phyloP scores from a whole-genome alignment of 2,888 invertebrate genomes.

The Spisula solida region DNA sequence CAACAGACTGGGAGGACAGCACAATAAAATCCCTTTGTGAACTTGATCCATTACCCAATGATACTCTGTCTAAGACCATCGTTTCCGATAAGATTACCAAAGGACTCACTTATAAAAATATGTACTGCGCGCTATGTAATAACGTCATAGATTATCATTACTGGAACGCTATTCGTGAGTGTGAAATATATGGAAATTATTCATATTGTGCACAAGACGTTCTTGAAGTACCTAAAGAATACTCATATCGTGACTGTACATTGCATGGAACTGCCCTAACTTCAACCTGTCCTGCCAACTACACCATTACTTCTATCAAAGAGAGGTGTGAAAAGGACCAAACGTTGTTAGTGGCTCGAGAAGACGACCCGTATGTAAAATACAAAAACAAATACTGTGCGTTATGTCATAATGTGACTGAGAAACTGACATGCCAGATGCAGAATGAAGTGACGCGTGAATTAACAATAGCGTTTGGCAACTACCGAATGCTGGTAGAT shows the following conservation, averaged over 20 bases:
- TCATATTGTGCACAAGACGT: neutral
- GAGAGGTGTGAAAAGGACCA: constrained; percentile 18
- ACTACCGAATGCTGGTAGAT: constrained; percentile 3
- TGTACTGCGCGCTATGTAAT: constrained; percentile 73
- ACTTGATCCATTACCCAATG: neutral
- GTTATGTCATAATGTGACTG: neutral
- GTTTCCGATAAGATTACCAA: neutral
- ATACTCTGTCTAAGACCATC: neutral
- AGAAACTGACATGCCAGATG: neutral
- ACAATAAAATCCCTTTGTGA: constrained; percentile 43
- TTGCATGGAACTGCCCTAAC: neutral
- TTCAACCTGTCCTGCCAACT: constrained; percentile 23
- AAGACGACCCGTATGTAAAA: neutral
- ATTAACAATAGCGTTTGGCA: neutral
- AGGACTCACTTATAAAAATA: constrained; percentile 66
- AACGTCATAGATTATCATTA: constrained; percentile 51
- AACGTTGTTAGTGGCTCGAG: neutral
- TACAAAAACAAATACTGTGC: constrained; percentile 81
- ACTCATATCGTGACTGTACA: constrained; percentile 44
- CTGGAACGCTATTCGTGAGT: neutral
- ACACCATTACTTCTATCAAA: constrained; percentile 42
- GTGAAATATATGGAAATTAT: neutral
- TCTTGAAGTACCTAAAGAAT: neutral
- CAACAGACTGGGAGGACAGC: constrained; percentile 2
- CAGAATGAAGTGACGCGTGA: too few species aligned